Evolutionary conservation across 2,888 invertebrate genomes (phyloP).

Genomic region (Seira musarum): DNA sequence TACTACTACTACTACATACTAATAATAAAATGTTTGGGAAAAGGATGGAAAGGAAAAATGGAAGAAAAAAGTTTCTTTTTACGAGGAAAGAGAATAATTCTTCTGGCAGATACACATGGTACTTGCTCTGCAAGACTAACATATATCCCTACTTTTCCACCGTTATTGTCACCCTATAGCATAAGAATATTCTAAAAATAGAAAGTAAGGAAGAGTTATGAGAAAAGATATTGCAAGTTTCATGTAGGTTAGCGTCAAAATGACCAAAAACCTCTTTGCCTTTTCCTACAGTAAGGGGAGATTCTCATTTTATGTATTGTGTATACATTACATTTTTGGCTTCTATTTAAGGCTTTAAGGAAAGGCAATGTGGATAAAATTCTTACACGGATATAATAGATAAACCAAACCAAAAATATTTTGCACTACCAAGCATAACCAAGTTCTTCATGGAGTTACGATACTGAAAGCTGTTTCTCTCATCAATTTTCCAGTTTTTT

Average conservation of each 20-base stretch:
- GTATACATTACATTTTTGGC: no score
- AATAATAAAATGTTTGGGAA: no score
- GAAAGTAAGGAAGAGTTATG: not conserved
- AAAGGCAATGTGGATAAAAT: no score
- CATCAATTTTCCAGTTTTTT: not conserved
- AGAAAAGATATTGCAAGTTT: not conserved
- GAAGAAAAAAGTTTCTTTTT: slow-evolving; percentile 20
- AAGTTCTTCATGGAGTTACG: not conserved
- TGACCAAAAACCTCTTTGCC: no score
- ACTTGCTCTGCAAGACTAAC: slow-evolving; percentile 2
- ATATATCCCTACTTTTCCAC: not conserved
- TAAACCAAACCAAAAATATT: no score
- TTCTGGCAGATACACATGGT: slow-evolving; percentile 53
- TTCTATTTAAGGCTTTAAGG: no score
- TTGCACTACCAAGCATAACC: no score
- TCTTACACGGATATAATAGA: no score
- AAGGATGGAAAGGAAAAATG: no score
- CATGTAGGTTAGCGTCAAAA: no score
- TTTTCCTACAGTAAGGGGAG: not conserved
- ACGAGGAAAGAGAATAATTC: slow-evolving; percentile 39
- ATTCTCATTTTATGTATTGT: no score
- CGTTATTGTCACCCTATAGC: not conserved
- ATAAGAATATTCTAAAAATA: slow-evolving; percentile 16
- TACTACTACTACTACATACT: no score
- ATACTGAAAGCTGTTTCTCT: not conserved